These are phyloP conservation scores for Acanthoscelides obtectus DNA, from an alignment of 2,888 invertebrate species.

Conservation along the genomic window DNA sequence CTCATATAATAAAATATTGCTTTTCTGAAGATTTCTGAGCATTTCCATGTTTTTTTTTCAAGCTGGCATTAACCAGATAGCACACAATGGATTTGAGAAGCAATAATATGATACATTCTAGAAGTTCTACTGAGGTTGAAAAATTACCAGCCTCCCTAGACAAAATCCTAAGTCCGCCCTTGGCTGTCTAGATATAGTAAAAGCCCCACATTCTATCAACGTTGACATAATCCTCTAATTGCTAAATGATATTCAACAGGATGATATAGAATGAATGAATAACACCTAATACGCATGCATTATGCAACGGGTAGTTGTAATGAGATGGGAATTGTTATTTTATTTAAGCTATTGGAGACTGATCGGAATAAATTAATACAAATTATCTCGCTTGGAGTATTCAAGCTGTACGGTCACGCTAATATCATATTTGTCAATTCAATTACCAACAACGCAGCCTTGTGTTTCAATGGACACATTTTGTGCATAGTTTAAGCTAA, in stretches of 20 bases:
- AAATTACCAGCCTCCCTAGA: no score
- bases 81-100: no score
- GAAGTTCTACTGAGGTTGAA: no score
- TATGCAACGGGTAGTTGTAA: neutral
- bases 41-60: no score
- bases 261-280: neutral
- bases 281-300: neutral
- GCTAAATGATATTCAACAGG: neutral
- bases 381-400: neutral
- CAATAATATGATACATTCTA: no score
- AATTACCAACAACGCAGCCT: neutral
- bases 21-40: no score
- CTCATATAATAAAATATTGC: no score
- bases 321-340: neutral
- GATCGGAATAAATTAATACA: neutral
- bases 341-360: neutral
- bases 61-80: no score
- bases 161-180: no score
- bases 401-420: neutral
- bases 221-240: no score
- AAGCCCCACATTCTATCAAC: no score
- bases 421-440: neutral
- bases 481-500: neutral
- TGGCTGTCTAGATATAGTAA: no score
- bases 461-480: neutral